Conservation (phyloP, 92 coral and sea anemone species). For the Palythoa caribaeorum region DNA sequence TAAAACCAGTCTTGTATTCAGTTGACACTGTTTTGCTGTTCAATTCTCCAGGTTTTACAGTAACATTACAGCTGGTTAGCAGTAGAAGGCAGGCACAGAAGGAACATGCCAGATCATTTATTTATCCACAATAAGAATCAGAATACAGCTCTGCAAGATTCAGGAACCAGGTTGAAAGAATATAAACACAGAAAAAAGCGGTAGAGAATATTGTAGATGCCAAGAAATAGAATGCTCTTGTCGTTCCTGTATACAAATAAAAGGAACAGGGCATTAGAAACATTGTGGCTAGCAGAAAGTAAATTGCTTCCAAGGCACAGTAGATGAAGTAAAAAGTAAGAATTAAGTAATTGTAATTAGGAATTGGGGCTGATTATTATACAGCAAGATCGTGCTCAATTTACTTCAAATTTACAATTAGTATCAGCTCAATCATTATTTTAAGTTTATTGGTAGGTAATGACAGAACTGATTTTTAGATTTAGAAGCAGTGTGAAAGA, state of each 20-base stretch:
- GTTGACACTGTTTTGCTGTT: slow-evolving; percentile 31
- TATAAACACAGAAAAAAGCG: slow-evolving; percentile 9
- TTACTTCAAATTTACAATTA: neutral
- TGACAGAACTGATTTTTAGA: neutral
- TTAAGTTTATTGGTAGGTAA: neutral
- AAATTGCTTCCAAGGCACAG: neutral
- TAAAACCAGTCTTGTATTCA: neutral
- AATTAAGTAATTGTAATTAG: neutral
- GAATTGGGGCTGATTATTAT: neutral
- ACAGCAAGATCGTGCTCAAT: neutral
- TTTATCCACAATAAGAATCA: slow-evolving; percentile 33
- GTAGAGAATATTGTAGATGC: slow-evolving; percentile 32
- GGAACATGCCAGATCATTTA: slow-evolving; percentile 11
- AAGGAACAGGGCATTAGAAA: neutral
- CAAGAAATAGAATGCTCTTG: neutral
- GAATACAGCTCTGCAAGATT: slow-evolving; percentile 30
- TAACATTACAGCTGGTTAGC: slow-evolving; percentile 44
- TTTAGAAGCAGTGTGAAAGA: neutral
- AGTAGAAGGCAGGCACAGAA: slow-evolving; percentile 49
- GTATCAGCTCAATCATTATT: neutral
- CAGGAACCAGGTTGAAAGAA: slow-evolving; percentile 38
- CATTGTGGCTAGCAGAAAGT: neutral
- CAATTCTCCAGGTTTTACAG: slow-evolving; percentile 35
- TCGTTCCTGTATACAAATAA: neutral
- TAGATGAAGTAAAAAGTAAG: neutral